Evolutionary conservation across 1,140 invertebrate genomes (phyloP).

Genomic region (Drosophila micromelanica): DNA sequence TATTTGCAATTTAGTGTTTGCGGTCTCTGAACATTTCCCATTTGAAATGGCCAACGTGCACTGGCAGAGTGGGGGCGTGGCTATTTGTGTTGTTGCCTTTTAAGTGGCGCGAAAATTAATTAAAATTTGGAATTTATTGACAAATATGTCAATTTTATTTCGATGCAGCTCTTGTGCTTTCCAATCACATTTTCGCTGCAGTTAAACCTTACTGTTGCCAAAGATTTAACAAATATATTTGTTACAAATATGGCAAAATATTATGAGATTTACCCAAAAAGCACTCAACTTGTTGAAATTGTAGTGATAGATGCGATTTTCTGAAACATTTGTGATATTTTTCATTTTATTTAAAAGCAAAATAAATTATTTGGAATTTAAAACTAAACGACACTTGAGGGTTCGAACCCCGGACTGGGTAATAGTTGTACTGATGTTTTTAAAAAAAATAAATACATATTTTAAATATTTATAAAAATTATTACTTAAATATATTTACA

Average conservation of each 20-base stretch:
- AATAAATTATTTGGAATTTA: too few relatives aligned
- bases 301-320: background rate
- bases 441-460: too few relatives aligned
- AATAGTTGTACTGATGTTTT: too few relatives aligned
- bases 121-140: conserved; percentile 75
- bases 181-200: conserved; percentile 26
- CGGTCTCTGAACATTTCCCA: conserved; percentile 61
- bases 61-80: background rate
- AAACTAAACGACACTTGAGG: background rate
- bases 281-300: background rate
- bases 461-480: too few relatives aligned
- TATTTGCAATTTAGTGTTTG: conserved; percentile 81
- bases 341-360: background rate
- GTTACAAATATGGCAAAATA: conserved; percentile 13
- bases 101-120: conserved; percentile 81
- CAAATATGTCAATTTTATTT: conserved; percentile 70
- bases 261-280: background rate
- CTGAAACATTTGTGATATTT: background rate
- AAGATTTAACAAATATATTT: background rate
- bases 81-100: conserved; percentile 40
- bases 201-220: conserved; percentile 6
- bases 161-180: background rate
- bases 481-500: too few relatives aligned
- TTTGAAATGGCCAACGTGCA: background rate
- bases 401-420: background rate